Evolutionary conservation across 2,113 vertebrate genomes (phyloP).

Genomic region (Fukomys damarensis): DNA sequence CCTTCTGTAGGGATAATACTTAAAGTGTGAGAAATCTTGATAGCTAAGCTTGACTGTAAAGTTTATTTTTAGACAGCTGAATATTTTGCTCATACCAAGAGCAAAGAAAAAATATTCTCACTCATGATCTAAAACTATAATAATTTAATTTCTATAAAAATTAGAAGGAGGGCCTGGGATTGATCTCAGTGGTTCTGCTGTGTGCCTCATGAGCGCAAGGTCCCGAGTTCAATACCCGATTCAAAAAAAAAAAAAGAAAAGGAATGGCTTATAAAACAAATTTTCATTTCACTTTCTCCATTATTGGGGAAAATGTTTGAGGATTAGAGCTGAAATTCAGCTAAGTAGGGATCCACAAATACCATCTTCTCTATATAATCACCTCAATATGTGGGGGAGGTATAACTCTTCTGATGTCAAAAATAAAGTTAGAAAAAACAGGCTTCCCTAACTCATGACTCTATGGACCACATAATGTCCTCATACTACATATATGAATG

Average conservation of each 20-base stretch:
- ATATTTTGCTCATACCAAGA: constrained; percentile 12
- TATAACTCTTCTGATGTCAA: not conserved
- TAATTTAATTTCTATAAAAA: not conserved
- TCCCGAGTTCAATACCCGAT: too few relatives aligned
- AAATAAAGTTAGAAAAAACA: constrained; percentile 44
- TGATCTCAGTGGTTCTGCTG: too few relatives aligned
- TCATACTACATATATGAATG: not conserved
- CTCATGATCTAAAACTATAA: constrained; percentile 1
- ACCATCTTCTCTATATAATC: not conserved
- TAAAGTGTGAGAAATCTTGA: not conserved
- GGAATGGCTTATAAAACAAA: not conserved
- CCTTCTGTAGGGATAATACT: not conserved
- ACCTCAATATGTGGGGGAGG: not conserved
- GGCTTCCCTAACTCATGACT: not conserved
- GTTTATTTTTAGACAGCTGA: constrained; percentile 2
- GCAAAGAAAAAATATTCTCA: not conserved
- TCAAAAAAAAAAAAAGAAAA: not conserved
- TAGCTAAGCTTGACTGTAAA: not conserved
- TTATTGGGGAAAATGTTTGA: not conserved
- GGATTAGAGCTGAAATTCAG: not conserved
- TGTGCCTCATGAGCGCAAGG: too few relatives aligned
- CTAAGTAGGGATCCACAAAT: not conserved
- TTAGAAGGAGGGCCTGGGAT: too few relatives aligned
- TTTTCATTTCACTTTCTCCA: not conserved
- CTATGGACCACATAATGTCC: not conserved